phyloP scores from a whole-genome alignment of 2,113 vertebrate species.

The Etia nguti region DNA sequence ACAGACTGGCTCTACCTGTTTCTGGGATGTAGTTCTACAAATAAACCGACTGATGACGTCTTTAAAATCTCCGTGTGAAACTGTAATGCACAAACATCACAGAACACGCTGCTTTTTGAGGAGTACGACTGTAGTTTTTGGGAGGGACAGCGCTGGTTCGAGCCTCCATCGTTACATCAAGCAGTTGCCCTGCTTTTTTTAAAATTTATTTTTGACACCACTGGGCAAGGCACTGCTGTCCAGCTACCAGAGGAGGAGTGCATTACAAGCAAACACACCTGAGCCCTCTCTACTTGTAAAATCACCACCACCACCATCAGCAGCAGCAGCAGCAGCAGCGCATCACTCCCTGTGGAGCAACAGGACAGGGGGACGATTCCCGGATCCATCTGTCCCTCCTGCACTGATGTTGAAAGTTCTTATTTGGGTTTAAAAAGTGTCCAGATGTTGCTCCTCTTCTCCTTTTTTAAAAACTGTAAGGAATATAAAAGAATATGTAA shows the following conservation, averaged over 20 bases:
- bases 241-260: background rate
- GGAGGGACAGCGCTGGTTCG: background rate
- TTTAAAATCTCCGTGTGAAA: background rate
- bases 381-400: background rate
- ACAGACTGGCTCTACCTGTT: background rate
- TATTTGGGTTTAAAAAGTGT: background rate
- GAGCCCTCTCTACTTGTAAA: background rate
- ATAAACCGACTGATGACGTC: background rate
- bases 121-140: background rate
- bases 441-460: background rate
- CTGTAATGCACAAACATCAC: background rate
- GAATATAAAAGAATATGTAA: background rate
- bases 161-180: background rate
- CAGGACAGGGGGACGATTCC: background rate
- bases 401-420: background rate
- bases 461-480: background rate
- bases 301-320: background rate
- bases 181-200: background rate
- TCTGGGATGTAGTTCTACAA: background rate
- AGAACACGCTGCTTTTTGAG: background rate
- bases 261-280: background rate
- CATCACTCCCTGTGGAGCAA: background rate
- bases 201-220: background rate
- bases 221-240: conserved; percentile 8
- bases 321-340: background rate